Conservation (phyloP, 2,113 vertebrate genomes). For the Hippocampus mohnikei region DNA sequence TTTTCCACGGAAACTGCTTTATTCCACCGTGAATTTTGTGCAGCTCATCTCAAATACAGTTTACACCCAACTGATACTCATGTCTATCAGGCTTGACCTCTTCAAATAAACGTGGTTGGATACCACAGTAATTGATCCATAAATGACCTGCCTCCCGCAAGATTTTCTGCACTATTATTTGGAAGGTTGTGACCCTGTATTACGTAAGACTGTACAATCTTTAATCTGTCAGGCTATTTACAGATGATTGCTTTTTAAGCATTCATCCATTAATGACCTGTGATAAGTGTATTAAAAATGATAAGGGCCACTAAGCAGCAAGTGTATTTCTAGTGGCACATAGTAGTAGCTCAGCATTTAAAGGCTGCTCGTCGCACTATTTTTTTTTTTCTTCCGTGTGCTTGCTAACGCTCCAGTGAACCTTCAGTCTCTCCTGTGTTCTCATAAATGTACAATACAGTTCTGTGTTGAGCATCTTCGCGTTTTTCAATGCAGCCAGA, state of each 20-base stretch:
- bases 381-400: constrained; percentile 19
- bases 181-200: constrained; percentile 9
- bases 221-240: constrained; percentile 40
- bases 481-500: constrained; percentile 41
- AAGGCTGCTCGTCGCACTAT: constrained; percentile 13
- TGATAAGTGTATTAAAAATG: constrained; percentile 12
- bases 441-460: constrained; percentile 59
- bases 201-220: constrained; percentile 31
- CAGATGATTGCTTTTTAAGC: constrained; percentile 4
- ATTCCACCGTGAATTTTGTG: not conserved
- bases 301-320: constrained; percentile 4
- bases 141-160: constrained; percentile 5
- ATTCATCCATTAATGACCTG: not conserved
- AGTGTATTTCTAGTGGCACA: constrained; percentile 5
- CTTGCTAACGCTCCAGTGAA: constrained; percentile 39
- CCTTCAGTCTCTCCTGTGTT: constrained; percentile 48
- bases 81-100: not conserved
- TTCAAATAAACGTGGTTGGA: constrained; percentile 3
- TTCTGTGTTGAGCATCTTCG: constrained; percentile 44
- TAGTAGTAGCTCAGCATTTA: constrained; percentile 14
- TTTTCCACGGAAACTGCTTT: not conserved
- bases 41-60: not conserved
- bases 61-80: not conserved
- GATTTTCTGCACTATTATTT: constrained; percentile 2
- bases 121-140: not conserved